Evolutionary conservation across 1,140 invertebrate genomes (phyloP), one percentile per base, ranked within the genome.

Genomic region (Notospermus geniculatus): DNA sequence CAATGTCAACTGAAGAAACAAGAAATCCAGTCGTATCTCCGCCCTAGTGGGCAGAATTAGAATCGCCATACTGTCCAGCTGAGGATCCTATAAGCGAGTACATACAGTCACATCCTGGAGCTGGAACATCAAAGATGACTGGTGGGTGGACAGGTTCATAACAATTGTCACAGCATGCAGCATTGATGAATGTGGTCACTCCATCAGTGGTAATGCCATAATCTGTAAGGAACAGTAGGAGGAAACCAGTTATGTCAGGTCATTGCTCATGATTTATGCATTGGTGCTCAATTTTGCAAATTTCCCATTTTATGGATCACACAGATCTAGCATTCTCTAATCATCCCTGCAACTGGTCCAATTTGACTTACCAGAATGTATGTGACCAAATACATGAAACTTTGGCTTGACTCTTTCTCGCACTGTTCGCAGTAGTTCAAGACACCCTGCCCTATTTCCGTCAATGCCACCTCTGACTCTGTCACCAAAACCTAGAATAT

Each of bases 321-420:
- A n/a, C n/a, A n/a, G n/a, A n/a, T n/a, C n/a, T n/a, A n/a, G n/a
- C n/a, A n/a, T n/a, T n/a, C n/a, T n/a, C n/a, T n/a, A n/a, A n/a
- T n/a, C n/a, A n/a, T n/a, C n/a, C n/a, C n/a, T n/a, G n/a, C n/a
- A n/a, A n/a, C n/a, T n/a, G n/a, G n/a, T 62, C 57, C 62, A 52
- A n/a, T n/a, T n/a, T n/a, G n/a, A n/a, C 65, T 72, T 77, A 88
- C 89, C 91, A 86, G 93, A 91, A 80, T 94, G 91, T 54, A 94
- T 89, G 76, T 94, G 91, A 0, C 91, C 91, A 83, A 91, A 94
- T 15, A 94, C 85, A 75, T 93, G 91, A 78, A 91, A 92, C 71
- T 90, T 91, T 36, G 91, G 91, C 77, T 89, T 86, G 4, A 93
- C 86, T 50, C 91, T 78, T 64, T 88, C 83, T 74, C 91, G 90